Evolutionary conservation across 1,140 invertebrate genomes (phyloP).

Genomic region (Drosophila kepulauana): DNA sequence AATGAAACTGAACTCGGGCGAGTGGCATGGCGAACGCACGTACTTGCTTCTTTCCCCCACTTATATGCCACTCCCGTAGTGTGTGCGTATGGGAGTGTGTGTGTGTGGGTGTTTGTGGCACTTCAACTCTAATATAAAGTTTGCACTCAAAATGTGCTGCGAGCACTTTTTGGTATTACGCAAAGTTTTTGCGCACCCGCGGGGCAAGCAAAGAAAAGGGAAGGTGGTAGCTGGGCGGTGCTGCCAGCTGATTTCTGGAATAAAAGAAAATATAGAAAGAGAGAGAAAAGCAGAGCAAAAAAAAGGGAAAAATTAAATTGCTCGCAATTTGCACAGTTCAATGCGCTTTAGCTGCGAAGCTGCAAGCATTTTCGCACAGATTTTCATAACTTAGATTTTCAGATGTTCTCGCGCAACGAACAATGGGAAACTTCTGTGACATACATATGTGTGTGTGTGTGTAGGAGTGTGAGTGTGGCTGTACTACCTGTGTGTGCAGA

Average conservation of each 20-base stretch:
- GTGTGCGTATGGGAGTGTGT: conserved; percentile 26
- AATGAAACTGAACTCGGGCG: conserved; percentile 39
- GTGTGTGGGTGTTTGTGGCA: conserved; percentile 62
- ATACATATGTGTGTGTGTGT: conserved; percentile 24
- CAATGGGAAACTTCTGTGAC: conserved; percentile 44
- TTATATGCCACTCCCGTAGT: conserved; percentile 47
- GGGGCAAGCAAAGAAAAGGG: conserved; percentile 1
- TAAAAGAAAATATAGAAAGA: conserved; percentile 40
- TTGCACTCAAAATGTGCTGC: conserved; percentile 81
- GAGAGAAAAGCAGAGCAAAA: conserved; percentile 9
- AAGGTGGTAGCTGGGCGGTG: background rate
- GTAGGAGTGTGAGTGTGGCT: conserved; percentile 9
- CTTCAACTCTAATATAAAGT: conserved; percentile 83
- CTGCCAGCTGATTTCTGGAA: conserved; percentile 61
- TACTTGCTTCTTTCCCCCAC: conserved; percentile 77
- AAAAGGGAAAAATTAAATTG: conserved; percentile 76
- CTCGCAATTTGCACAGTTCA: conserved; percentile 83
- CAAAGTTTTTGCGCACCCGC: conserved; percentile 70
- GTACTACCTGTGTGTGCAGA: conserved; percentile 63
- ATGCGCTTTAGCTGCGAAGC: conserved; percentile 73
- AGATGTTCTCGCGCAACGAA: conserved; percentile 40
- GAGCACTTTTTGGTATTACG: conserved; percentile 82
- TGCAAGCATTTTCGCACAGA: conserved; percentile 72
- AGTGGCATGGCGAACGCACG: conserved; percentile 51
- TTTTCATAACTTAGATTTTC: conserved; percentile 78